These are phyloP conservation scores for Nezara viridula DNA, from an alignment of 2,888 invertebrate genomes.

Conservation along the genomic window DNA sequence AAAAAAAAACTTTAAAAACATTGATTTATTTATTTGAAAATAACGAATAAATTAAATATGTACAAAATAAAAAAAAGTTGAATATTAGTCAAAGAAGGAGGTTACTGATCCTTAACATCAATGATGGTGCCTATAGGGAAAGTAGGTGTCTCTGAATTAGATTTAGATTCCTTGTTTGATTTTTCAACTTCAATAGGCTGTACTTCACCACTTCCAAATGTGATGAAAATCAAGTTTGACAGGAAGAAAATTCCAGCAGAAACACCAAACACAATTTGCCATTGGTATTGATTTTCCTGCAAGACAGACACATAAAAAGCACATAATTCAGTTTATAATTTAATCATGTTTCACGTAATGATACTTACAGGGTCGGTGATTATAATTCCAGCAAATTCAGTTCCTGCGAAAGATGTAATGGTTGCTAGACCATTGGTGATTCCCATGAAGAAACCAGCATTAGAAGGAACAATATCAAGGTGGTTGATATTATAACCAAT, in stretches of 20 bases:
- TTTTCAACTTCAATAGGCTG: slow-evolving; percentile 53
- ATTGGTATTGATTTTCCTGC: slow-evolving; percentile 59
- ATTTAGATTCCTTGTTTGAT: neutral
- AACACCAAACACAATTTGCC: slow-evolving; percentile 62
- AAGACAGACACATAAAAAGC: slow-evolving; percentile 1
- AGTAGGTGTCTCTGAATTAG: neutral
- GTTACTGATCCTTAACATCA: neutral
- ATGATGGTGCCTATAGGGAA: neutral
- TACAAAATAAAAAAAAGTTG: neutral
- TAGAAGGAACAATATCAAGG: slow-evolving; percentile 87
- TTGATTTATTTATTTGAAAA: neutral
- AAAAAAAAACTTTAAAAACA: too few species aligned
- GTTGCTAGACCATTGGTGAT: slow-evolving; percentile 84
- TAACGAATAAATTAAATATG: neutral
- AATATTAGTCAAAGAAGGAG: too few species aligned
- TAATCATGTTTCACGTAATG: neutral
- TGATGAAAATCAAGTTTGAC: slow-evolving; percentile 61
- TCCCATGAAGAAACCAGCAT: slow-evolving; percentile 87
- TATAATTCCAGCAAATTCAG: slow-evolving; percentile 79
- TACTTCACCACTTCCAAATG: slow-evolving; percentile 62
- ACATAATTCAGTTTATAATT: neutral
- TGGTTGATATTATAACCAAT: slow-evolving; percentile 80
- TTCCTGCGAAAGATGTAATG: slow-evolving; percentile 83
- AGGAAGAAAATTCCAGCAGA: slow-evolving; percentile 62
- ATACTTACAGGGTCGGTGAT: slow-evolving; percentile 77